A percentile compares a stretch with the other conserved stretches of the same genome.
These are phyloP conservation scores for Sminthurides aquaticus DNA, from an alignment of 2,888 invertebrate species.

Conservation along the genomic window DNA sequence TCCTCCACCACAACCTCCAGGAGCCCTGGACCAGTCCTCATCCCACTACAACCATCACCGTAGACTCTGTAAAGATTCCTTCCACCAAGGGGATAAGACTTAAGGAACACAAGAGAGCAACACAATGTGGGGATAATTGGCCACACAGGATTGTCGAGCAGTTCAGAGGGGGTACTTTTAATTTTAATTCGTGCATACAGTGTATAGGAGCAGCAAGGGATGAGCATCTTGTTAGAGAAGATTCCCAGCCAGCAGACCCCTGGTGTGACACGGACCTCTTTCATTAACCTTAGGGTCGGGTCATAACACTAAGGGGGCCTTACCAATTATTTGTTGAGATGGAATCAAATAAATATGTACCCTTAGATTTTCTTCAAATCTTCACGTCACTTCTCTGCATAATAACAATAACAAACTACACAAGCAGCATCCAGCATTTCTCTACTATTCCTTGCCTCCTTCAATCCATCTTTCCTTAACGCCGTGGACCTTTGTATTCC, in stretches of 20 bases:
- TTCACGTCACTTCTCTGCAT: too few species aligned
- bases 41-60: too few species aligned
- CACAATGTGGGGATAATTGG: constrained; percentile 39
- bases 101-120: constrained; percentile 5
- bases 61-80: too few species aligned
- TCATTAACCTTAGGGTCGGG: constrained; percentile 39
- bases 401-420: too few species aligned
- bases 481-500: too few species aligned
- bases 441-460: too few species aligned
- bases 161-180: constrained; percentile 24
- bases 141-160: constrained; percentile 35
- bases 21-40: neutral
- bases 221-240: constrained; percentile 14
- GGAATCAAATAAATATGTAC: constrained; percentile 29
- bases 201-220: constrained; percentile 6
- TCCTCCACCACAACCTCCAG: too few species aligned
- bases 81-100: too few species aligned
- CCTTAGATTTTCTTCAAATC: constrained; percentile 6
- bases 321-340: constrained; percentile 34
- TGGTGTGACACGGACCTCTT: constrained; percentile 33
- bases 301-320: constrained; percentile 22
- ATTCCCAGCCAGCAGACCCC: constrained; percentile 25
- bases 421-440: too few species aligned
- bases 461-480: too few species aligned
- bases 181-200: constrained; percentile 14